phyloP scores from a whole-genome alignment of 2,888 invertebrate species.

The Bombylius major region DNA sequence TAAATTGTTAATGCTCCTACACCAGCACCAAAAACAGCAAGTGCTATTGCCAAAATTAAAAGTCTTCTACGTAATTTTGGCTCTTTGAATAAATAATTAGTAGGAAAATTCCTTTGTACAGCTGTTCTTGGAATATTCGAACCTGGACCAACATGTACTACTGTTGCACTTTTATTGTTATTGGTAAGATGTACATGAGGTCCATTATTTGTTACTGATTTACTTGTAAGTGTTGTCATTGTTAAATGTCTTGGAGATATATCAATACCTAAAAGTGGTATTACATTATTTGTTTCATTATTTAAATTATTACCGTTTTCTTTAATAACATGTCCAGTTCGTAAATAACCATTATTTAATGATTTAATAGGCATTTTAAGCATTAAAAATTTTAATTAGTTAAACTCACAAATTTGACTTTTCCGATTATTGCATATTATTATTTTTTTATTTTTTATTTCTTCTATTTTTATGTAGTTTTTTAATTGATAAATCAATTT shows the following conservation, averaged over 20 bases:
- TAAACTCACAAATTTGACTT: too few species aligned
- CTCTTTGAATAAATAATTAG: conserved; percentile 44
- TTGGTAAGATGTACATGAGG: conserved; percentile 8
- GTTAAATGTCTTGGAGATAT: conserved; percentile 12
- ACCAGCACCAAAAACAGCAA: conserved; percentile 34
- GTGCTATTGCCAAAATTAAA: conserved; percentile 30
- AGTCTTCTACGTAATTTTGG: conserved; percentile 51
- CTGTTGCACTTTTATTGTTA: conserved; percentile 26
- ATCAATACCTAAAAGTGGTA: conserved; percentile 15
- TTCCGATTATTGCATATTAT: too few species aligned
- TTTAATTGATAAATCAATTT: too few species aligned
- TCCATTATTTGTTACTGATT: conserved; percentile 11
- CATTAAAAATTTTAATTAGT: too few species aligned
- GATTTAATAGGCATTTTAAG: conserved; percentile 23
- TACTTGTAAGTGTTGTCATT: conserved; percentile 10
- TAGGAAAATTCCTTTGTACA: conserved; percentile 12
- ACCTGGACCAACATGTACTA: conserved; percentile 26
- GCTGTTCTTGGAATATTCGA: conserved; percentile 18
- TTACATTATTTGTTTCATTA: background rate
- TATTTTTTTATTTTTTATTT: too few species aligned
- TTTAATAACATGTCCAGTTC: background rate
- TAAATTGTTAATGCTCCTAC: conserved; percentile 35
- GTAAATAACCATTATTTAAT: conserved; percentile 30
- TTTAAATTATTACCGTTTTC: background rate
- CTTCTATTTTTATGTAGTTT: too few species aligned